Percentiles rank a stretch among this genome's conserved stretches.
Evolutionary conservation across 2,797 vertebrate genomes (phyloP).

Genomic region (Pampus argenteus): DNA sequence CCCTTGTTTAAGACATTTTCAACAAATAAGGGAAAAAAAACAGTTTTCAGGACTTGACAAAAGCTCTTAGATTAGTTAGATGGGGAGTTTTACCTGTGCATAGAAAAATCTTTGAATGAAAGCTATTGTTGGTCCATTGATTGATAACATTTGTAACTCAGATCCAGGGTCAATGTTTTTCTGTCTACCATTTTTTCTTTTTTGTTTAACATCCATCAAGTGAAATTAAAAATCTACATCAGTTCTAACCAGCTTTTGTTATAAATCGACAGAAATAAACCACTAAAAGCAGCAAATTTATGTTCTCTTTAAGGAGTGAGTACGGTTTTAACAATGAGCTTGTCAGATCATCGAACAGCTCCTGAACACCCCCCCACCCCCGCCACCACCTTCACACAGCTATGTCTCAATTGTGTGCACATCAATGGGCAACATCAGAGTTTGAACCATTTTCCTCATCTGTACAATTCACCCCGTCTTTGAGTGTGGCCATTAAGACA

Average conservation of each 20-base stretch:
- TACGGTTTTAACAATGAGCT: not conserved
- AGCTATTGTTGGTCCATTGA: no score
- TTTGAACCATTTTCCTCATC: not conserved
- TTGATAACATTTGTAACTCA: not conserved
- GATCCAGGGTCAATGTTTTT: constrained; percentile 1
- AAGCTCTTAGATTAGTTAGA: not conserved
- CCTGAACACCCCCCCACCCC: not conserved
- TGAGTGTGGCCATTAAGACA: not conserved
- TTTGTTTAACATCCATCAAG: not conserved
- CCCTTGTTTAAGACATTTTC: no score
- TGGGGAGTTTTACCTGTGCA: not conserved
- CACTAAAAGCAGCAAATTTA: not conserved
- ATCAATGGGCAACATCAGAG: not conserved
- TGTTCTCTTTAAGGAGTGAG: not conserved
- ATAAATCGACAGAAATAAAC: not conserved
- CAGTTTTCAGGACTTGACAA: constrained; percentile 9
- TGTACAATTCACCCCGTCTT: not conserved
- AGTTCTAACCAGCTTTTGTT: not conserved
- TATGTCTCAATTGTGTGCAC: not conserved
- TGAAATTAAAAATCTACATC: not conserved
- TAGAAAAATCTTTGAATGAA: no score
- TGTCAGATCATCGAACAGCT: not conserved
- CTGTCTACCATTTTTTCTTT: not conserved
- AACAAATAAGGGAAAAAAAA: no score
- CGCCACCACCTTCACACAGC: not conserved